Base-by-base conservation (phyloP, 2,888 invertebrate species). In the Drosophila kanekoi region DNA sequence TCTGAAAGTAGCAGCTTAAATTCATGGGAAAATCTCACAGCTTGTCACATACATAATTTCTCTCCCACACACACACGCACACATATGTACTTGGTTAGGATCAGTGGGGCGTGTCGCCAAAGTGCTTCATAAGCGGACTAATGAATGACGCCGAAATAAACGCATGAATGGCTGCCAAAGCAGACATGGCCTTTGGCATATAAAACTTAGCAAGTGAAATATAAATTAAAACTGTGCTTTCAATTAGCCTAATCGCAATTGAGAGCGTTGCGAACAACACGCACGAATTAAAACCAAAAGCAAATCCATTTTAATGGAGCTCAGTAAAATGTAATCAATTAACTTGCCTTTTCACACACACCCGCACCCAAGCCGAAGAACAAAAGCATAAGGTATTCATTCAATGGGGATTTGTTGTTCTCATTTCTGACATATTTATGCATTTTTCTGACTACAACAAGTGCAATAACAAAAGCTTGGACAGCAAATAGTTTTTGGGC, bases 321-420 rank as follows among this genome's bases (percentile, higher is more conserved):
- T 5, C 37, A 52, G 60, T 23, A n/a, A 56, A 69, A 68, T 71
- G 47, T 66, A 66, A 81, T 89, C 81, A 73, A 81, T 80, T 28
- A 28, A 28, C 28, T 81, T 69, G 14, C 41, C 20, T 53, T 53
- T 40, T 73, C 1, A n/a, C 40, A 40, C 45, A 45, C 47, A 37
- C 49, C 41, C 58, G 53, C 49, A 40, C 45, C 32, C 41, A 60
- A 37, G 54, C 16, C 45, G 37, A 54, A 43, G 37, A 44, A 47
- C 57, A 64, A 41, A 20, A 47, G 38, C 16, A 14, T 41, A 32
- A 32, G 33, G 43, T 40, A 52, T 62, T 66, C 18, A 52, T 62
- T 66, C 18, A 66, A 35, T 20, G 43, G 37, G 51, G 28, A 47
- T 62, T 69, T 67, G 32, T 41, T 43, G 59, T 63, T 69, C 62